Base-by-base conservation (phyloP, 2,888 invertebrate species). In the Hyppa rectilinea region DNA sequence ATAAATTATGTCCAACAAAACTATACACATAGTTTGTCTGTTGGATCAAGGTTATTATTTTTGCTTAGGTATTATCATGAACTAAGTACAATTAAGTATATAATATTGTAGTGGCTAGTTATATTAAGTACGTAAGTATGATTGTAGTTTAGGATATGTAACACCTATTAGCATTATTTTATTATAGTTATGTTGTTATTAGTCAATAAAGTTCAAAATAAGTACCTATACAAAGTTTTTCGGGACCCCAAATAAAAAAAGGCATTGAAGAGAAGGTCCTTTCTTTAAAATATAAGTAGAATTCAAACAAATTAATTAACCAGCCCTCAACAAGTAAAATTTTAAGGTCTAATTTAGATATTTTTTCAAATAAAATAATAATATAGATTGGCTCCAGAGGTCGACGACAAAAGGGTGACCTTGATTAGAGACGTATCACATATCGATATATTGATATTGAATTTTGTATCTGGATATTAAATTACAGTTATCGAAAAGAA, bases 331-430 rank as follows among this genome's bases (percentile, higher is more conserved):
- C 65, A 61, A 71, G 63, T 66, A 38, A 68, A 67, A 70, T 70
- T n/a, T 59, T 53, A 58, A 66, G 66, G 53, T 53, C 20, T 69
- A 49, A 55, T 53, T 23, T 59, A 60, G 20, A 60, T 56, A 62
- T 81, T 77, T 72, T 50, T 59, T 63, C 52, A 40, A 53, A 40
- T 20, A 73, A 66, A 78, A 68, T 77, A 65, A 68, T 77, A 65
- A 60, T 66, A 66, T 20, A 63, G 71, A 81, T 64, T 62, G 65
- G 38, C 49, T 49, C 9, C 45, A 71, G 53, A 71, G 80, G 69
- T 75, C 75, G 56, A 40, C 65, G 59, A 61, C 38, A 63, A 62
- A n/a, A 56, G 29, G 82, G 72, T 79, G 78, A 77, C 81, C 82
- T 71, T 81, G 60, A 71, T 71, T 79, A 79, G 63, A 63, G 82